These are phyloP conservation scores for Lepeophtheirus salmonis DNA, from an alignment of 1,140 invertebrate genomes.

Conservation along the genomic window DNA sequence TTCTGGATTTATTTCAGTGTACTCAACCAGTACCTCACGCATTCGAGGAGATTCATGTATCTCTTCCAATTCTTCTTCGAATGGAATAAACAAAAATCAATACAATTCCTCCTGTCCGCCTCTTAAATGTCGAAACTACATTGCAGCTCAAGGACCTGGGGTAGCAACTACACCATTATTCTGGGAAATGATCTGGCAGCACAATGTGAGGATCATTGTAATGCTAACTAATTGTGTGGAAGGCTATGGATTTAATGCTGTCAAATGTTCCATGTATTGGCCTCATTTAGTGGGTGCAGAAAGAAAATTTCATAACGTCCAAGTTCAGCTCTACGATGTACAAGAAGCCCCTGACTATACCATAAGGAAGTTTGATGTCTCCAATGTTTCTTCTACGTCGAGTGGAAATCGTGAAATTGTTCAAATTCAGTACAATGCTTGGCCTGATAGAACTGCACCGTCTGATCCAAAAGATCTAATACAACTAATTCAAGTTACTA, in stretches of 20 bases:
- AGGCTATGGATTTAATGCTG: conserved; percentile 19
- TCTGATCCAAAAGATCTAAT: conserved; percentile 84
- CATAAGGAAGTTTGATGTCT: conserved; percentile 3
- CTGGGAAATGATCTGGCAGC: conserved; percentile 38
- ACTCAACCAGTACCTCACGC: background rate
- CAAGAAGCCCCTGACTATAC: conserved; percentile 5
- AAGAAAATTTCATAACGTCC: background rate
- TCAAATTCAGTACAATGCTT: conserved; percentile 67
- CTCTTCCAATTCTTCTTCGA: background rate
- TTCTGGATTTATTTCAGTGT: background rate
- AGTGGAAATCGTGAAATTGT: background rate
- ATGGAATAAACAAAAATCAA: background rate
- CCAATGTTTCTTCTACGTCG: background rate
- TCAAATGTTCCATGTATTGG: background rate
- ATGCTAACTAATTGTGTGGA: conserved; percentile 36
- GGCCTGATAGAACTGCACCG: conserved; percentile 91
- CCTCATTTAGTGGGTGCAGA: background rate
- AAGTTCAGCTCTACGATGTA: background rate
- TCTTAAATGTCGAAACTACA: conserved; percentile 25
- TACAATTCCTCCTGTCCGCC: background rate
- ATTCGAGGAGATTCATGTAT: background rate
- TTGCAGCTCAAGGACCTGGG: conserved; percentile 35
- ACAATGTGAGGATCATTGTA: conserved; percentile 33
- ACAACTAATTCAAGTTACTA: conserved; percentile 76
- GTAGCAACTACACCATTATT: conserved; percentile 32